A percentile compares a stretch with the other conserved stretches of the same genome.
Conservation (phyloP, 2,888 invertebrate genomes). For the Cephus runcator region DNA sequence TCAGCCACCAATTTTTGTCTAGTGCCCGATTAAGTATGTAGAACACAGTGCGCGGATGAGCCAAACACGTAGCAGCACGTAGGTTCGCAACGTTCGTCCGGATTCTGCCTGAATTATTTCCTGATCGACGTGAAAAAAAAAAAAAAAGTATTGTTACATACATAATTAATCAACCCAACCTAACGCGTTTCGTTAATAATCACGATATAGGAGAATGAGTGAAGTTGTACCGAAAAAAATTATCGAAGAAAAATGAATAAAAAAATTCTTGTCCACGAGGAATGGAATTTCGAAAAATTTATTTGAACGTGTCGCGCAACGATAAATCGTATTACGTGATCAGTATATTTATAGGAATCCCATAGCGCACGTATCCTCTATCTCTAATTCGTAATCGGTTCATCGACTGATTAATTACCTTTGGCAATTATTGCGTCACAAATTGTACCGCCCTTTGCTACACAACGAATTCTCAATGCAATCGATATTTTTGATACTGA, state of each 20-base stretch:
- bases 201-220: not conserved
- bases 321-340: not conserved
- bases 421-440: not conserved
- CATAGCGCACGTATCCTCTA: not conserved
- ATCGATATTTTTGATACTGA: not conserved
- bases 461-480: not conserved
- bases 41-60: not conserved
- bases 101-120: not conserved
- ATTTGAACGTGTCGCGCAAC: too few species aligned
- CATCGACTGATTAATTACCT: not conserved
- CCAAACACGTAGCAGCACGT: not conserved
- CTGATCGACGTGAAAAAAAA: not conserved
- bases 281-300: not conserved
- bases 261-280: not conserved
- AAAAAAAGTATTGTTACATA: not conserved
- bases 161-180: not conserved
- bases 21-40: not conserved
- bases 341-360: not conserved
- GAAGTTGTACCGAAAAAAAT: not conserved
- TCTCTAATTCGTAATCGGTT: not conserved
- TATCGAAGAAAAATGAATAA: too few species aligned
- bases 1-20: too few species aligned
- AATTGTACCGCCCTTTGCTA: not conserved
- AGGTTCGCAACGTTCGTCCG: not conserved
- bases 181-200: not conserved